Evolutionary conservation across 1,140 invertebrate species (phyloP), one percentile per base, ranked within the genome.

Genomic region (Pogonognathellus flavescens): DNA sequence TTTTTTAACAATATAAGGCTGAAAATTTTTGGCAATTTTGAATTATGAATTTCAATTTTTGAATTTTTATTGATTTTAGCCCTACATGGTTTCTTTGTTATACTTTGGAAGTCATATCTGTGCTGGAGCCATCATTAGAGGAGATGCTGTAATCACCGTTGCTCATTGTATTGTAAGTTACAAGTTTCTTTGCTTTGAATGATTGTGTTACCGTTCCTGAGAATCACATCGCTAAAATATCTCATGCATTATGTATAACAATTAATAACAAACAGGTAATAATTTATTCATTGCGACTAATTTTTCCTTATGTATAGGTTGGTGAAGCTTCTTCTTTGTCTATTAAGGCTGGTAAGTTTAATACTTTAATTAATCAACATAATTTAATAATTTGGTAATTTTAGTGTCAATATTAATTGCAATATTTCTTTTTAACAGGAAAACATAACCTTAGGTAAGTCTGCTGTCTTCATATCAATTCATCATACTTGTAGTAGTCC

Each of bases 121-220:
- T n/a, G 70, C 25, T 49, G 70, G 11, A n/a, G 31, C 70, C 0
- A 76, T 76, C 1, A 76, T 76, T 6, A 50, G 70, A 76, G 70
- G 70, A n/a, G 70, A 76, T 49, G 70, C 41, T 16, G 70, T 76
- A 49, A 14, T 76, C 1, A 76, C 70, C 8, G 25, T 25, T 16
- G 70, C 70, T 76, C 70, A 76, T 50, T 76, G 70, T 9, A 49
- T 76, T 16, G 70, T 76, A 76, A n/a, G 70, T n/a, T 59, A 18
- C 18, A 18, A n/a, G 6, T 20, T 5, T 60, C 10, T n/a, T 18
- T 20, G 22, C 20, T 20, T 0, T n/a, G 2, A 22, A 41, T 41
- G 31, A 41, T 41, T 41, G 2, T 41, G 31, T 41, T 41, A 3
- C 31, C 31, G 31, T 41, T 41, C 31, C 31, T 41, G 31, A 41